A percentile compares a stretch with the other conserved stretches of the same genome.
Conservation (phyloP, 1,140 invertebrate genomes). For the Schlechtendalia chinensis region DNA sequence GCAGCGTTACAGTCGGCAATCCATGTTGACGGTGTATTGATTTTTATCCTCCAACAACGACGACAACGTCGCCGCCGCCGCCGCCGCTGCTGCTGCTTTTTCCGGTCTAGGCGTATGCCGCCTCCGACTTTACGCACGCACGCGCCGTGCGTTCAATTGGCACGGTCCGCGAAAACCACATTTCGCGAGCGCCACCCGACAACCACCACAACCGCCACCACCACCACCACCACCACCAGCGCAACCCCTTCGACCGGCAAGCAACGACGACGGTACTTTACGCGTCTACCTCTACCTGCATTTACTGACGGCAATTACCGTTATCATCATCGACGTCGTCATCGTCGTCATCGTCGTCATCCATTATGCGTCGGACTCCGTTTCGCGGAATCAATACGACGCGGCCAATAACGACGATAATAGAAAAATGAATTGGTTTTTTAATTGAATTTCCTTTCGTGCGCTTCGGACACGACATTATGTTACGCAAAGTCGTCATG, state of each 20-base stretch:
- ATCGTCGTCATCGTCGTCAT: constrained; percentile 2
- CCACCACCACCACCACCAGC: no score
- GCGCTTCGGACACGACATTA: no score
- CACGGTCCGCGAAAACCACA: no score
- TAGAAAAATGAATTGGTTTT: constrained; percentile 1
- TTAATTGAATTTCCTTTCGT: neutral
- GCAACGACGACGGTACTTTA: no score
- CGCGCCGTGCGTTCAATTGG: neutral
- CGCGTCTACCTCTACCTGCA: no score
- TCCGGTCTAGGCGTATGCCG: constrained; percentile 29
- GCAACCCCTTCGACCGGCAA: no score
- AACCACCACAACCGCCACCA: no score
- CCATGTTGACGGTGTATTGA: constrained; percentile 35
- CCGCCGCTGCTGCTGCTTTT: neutral
- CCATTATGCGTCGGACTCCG: no score
- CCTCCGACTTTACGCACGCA: neutral
- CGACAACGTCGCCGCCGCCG: constrained; percentile 5
- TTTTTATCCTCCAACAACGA: constrained; percentile 17
- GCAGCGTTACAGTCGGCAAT: neutral
- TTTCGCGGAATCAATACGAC: neutral
- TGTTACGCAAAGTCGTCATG: no score
- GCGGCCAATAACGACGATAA: no score
- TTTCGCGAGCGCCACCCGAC: no score
- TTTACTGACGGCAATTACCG: neutral
- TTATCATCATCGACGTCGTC: constrained; percentile 17